Base-by-base conservation (phyloP, 2,797 vertebrate genomes). In the Sylvilagus floridanus region DNA sequence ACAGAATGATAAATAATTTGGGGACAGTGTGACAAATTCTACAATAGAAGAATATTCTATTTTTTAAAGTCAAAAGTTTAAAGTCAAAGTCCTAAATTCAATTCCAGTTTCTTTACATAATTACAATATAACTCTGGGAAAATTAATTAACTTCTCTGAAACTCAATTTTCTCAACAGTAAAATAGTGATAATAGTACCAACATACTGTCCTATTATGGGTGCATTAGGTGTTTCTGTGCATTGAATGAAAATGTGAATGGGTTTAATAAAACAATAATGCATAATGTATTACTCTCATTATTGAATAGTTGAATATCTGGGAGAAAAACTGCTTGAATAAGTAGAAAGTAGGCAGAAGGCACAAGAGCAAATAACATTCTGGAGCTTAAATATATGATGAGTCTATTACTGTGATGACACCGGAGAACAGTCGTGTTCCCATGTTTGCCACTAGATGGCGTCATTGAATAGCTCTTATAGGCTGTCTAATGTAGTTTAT, bases 401-500 rank as follows among this genome's bases (percentile, higher is more conserved):
- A n/a, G 28, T 78, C 26, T 50, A 2, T 21, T 28, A 13, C 35
- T 2, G 7, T 17, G 21, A 35, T 88, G 47, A 71, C 24, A 57
- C 28, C 63, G 26, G 57, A 84, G 17, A 71, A 88, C 21, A 35
- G 65, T 63, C 50, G 60, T 83, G 88, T 66, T 28, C 83, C 65
- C 2, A 28, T 12, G 72, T 73, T 88, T 73, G 86, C 37, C 86
- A 86, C 60, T 73, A 96, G 86, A 62, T 91, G 90, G 82, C 63
- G 50, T 65, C 71, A 82, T 21, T 57, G 52, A 78, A 37, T 71
- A 91, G 65, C 37, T 81, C 86, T 42, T 35, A 26, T 30, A 72
- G 66, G 60, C 37, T 78, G 10, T 7, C 11, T 50, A 68, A 85
- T 19, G 50, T 37, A 50, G 21, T 83, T 42, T 11, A 12, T 30